Percentiles rank a stretch among this genome's conserved stretches.
These are phyloP conservation scores for Tetragnatha versicolor DNA, from an alignment of 1,140 invertebrate genomes.

Conservation along the genomic window DNA sequence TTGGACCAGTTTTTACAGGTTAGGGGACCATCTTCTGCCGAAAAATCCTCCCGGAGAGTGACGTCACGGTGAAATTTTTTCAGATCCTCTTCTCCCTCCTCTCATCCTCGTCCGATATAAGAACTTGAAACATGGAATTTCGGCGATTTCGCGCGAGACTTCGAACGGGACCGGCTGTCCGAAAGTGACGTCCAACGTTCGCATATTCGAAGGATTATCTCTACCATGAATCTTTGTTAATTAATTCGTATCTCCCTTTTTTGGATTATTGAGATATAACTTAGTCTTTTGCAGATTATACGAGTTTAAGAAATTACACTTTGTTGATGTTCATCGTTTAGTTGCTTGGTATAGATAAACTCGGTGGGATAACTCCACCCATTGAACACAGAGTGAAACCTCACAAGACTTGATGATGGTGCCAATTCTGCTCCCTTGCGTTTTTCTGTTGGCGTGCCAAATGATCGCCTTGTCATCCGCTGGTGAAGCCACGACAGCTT, in stretches of 20 bases:
- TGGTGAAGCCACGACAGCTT: conserved; percentile 23
- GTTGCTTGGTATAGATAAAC: neutral
- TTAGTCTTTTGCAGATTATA: too few species aligned
- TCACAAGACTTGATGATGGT: too few species aligned
- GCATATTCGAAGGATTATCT: neutral
- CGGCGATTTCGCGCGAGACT: neutral
- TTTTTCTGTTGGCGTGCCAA: neutral
- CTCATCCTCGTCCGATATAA: conserved; percentile 22
- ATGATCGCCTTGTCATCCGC: neutral
- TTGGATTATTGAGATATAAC: too few species aligned
- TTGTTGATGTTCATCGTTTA: neutral
- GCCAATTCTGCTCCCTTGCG: too few species aligned
- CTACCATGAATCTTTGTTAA: too few species aligned
- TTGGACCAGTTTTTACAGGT: conserved; percentile 47
- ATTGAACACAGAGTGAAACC: too few species aligned
- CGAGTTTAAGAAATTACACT: too few species aligned
- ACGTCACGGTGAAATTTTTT: conserved; percentile 24
- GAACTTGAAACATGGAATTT: conserved; percentile 6
- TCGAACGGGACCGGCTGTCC: too few species aligned
- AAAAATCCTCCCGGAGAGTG: conserved; percentile 8
- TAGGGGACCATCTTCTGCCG: conserved; percentile 44
- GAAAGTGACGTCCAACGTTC: neutral
- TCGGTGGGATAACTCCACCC: too few species aligned
- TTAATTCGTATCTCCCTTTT: too few species aligned
- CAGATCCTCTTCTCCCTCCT: neutral